Conservation (phyloP, 2,888 invertebrate species). For the Notodonta dromedarius region DNA sequence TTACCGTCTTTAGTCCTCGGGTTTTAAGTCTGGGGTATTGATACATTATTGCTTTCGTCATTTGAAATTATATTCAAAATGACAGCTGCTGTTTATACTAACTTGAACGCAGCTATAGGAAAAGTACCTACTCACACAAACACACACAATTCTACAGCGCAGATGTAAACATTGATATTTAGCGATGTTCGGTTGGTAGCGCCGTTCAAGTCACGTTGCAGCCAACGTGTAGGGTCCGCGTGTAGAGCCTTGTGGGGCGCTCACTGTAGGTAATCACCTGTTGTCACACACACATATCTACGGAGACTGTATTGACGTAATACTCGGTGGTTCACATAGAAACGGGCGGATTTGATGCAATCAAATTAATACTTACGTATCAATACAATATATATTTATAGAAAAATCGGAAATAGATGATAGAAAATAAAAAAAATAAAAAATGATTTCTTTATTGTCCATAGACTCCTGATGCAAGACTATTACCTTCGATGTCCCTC, state of each 20-base stretch:
- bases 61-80: background rate
- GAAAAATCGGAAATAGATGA: too few relatives aligned
- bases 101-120: constrained; percentile 30
- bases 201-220: constrained; percentile 73
- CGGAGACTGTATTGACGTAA: background rate
- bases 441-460: constrained; percentile 66
- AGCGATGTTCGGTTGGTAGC: constrained; percentile 59
- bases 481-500: constrained; percentile 64
- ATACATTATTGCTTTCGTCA: background rate
- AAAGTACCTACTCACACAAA: constrained; percentile 44
- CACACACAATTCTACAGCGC: constrained; percentile 12
- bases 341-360: background rate
- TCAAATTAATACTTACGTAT: too few relatives aligned
- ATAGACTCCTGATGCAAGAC: constrained; percentile 65
- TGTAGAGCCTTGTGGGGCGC: constrained; percentile 62
- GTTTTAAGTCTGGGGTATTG: too few relatives aligned
- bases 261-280: constrained; percentile 12
- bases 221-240: constrained; percentile 69
- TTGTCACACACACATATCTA: background rate
- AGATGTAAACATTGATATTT: constrained; percentile 63
- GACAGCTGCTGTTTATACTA: constrained; percentile 4
- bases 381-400: too few relatives aligned
- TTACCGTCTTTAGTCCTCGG: too few relatives aligned
- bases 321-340: background rate
- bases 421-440: constrained; percentile 24